These are phyloP conservation scores for Pharmacophagus antenor DNA, from an alignment of 2,888 invertebrate species.

Conservation along the genomic window DNA sequence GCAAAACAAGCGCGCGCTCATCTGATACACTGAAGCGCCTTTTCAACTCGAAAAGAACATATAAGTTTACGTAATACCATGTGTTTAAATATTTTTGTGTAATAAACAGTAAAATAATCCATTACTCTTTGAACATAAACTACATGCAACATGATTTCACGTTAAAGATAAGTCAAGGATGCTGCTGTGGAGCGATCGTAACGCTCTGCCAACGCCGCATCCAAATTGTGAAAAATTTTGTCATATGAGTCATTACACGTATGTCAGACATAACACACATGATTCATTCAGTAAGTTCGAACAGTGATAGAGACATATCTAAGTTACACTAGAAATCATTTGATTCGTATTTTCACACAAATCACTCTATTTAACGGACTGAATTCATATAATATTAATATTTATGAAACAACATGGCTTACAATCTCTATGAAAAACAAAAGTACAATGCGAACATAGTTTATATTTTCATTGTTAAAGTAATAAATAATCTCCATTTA, in stretches of 20 bases:
- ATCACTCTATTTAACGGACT: neutral
- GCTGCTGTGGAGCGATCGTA: conserved; percentile 31
- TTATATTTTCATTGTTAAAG: too few relatives aligned
- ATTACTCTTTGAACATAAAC: neutral
- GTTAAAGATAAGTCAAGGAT: conserved; percentile 16
- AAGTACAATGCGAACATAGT: too few relatives aligned
- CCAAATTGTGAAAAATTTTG: conserved; percentile 42
- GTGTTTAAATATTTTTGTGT: conserved; percentile 1
- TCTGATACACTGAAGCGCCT: conserved; percentile 7
- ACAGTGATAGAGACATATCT: conserved; percentile 46
- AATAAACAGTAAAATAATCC: neutral
- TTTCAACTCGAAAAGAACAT: neutral
- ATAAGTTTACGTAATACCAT: neutral
- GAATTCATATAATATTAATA: neutral
- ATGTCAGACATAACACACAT: conserved; percentile 55
- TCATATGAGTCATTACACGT: conserved; percentile 55
- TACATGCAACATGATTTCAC: conserved; percentile 16
- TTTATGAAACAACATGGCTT: too few relatives aligned
- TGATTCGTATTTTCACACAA: neutral
- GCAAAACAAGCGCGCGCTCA: conserved; percentile 28
- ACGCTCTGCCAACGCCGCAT: conserved; percentile 33
- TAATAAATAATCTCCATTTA: neutral
- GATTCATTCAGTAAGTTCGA: conserved; percentile 71
- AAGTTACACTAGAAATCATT: conserved; percentile 33
- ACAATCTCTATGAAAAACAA: too few relatives aligned